Percentiles rank a stretch among this genome's conserved stretches.
Conservation (phyloP, 2,888 invertebrate species). For the Drosophila ustulata region DNA sequence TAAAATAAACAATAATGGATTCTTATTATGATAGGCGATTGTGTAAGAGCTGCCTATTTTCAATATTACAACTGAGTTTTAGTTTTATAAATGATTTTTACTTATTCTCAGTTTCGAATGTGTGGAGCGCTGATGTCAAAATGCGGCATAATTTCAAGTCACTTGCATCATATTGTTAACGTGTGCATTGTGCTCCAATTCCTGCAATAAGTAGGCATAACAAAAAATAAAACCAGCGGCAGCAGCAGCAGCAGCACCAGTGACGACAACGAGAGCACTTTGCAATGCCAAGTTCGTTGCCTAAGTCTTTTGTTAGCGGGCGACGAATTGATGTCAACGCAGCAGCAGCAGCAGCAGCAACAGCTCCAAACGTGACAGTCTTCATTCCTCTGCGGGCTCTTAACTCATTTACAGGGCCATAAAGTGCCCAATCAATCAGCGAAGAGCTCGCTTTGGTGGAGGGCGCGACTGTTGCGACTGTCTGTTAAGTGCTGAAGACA, state of each 20-base stretch:
- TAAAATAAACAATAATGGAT: not conserved
- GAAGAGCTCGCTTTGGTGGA: conserved; percentile 8
- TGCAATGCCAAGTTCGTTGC: conserved; percentile 69
- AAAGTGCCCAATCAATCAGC: conserved; percentile 52
- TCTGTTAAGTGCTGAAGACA: conserved; percentile 26
- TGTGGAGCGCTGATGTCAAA: conserved; percentile 17
- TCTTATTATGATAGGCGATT: not conserved
- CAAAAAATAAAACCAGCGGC: conserved; percentile 11
- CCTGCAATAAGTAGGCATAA: conserved; percentile 50
- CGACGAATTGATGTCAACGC: conserved; percentile 52
- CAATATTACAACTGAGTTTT: not conserved
- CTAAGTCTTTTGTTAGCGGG: conserved; percentile 53
- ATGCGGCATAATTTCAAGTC: conserved; percentile 21
- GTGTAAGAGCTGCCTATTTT: not conserved
- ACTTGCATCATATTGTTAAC: conserved; percentile 38
- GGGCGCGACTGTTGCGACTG: conserved; percentile 19
- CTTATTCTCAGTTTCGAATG: conserved; percentile 11
- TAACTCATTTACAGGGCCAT: conserved; percentile 42
- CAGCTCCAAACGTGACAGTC: not conserved
- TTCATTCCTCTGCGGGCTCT: conserved; percentile 1
- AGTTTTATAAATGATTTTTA: not conserved
- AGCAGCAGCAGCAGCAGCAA: conserved; percentile 20
- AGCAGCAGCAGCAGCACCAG: conserved; percentile 5
- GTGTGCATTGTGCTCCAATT: conserved; percentile 58
- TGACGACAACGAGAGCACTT: conserved; percentile 17